Evolutionary conservation across 2,113 vertebrate genomes (phyloP).

Genomic region (Carlito syrichta): DNA sequence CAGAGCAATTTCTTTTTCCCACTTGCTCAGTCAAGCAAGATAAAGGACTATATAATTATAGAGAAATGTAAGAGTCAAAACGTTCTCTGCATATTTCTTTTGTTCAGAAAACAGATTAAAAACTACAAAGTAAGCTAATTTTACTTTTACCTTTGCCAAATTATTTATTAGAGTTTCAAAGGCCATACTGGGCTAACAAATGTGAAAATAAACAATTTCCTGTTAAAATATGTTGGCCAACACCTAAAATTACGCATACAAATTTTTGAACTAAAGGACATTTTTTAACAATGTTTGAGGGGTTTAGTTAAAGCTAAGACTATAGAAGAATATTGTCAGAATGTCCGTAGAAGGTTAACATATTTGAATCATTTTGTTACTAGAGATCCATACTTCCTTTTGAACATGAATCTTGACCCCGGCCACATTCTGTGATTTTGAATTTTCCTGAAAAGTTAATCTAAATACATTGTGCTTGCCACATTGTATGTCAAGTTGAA

Average conservation of each 20-base stretch:
- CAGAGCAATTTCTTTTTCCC: background rate
- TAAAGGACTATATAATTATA: background rate
- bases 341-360: background rate
- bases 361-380: background rate
- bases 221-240: background rate
- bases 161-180: slow-evolving; percentile 29
- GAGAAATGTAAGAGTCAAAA: slow-evolving; percentile 19
- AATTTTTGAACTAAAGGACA: background rate
- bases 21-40: background rate
- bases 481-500: background rate
- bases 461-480: background rate
- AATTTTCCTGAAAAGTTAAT: background rate
- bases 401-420: too few species aligned
- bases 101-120: background rate
- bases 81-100: background rate
- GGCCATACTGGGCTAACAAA: background rate
- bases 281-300: too few species aligned
- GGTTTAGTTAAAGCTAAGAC: background rate
- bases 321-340: background rate
- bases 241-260: background rate
- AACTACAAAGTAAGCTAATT: slow-evolving; percentile 8
- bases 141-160: background rate
- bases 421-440: background rate
- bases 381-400: too few species aligned
- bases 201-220: slow-evolving; percentile 5